Percentiles rank a stretch among this genome's conserved stretches.
Conservation (phyloP, 1,140 invertebrate genomes). For the Cherax quadricarinatus region DNA sequence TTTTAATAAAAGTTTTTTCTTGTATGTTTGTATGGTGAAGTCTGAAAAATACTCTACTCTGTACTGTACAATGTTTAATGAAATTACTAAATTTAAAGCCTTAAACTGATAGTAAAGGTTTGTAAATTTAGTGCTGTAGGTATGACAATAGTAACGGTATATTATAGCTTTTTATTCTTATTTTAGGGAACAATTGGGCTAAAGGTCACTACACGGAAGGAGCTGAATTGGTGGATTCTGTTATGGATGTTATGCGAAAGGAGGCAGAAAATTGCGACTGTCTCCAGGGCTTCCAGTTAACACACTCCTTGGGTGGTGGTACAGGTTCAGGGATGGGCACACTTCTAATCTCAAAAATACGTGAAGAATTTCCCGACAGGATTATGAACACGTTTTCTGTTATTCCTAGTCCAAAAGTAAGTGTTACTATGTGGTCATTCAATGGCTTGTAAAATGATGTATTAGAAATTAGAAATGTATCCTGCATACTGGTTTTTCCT, state of each 20-base stretch:
- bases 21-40: too few relatives aligned
- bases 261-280: slow-evolving; percentile 10
- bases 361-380: slow-evolving; percentile 12
- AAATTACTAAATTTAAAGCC: too few relatives aligned
- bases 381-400: slow-evolving; percentile 19
- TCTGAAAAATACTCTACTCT: too few relatives aligned
- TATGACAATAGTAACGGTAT: too few relatives aligned
- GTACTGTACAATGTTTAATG: too few relatives aligned
- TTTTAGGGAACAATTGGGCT: slow-evolving; percentile 53
- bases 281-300: slow-evolving; percentile 21
- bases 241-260: slow-evolving; percentile 25
- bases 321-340: slow-evolving; percentile 1
- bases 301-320: slow-evolving; percentile 10
- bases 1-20: too few relatives aligned
- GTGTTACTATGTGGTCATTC: neutral
- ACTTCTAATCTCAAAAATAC: slow-evolving; percentile 14
- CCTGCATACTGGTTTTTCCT: too few relatives aligned
- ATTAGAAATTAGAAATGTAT: too few relatives aligned
- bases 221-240: slow-evolving; percentile 79
- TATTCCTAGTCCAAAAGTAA: slow-evolving; percentile 30
- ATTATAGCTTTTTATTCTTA: neutral
- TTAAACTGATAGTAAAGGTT: too few relatives aligned
- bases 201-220: slow-evolving; percentile 52
- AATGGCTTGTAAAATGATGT: neutral
- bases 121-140: too few relatives aligned